Conservation (phyloP, 2,113 vertebrate species). For the Ascaphus truei region DNA sequence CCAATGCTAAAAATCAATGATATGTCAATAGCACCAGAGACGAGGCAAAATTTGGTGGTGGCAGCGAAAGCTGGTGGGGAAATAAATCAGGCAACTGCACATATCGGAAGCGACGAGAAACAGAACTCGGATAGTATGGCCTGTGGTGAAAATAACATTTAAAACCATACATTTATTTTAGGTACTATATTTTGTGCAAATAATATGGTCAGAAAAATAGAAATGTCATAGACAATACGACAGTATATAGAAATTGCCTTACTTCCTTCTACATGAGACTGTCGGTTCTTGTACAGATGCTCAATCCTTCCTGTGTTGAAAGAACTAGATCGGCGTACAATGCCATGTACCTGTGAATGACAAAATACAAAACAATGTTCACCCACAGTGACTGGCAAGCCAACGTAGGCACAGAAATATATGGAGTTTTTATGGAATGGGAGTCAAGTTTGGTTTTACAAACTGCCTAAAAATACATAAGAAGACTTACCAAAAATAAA, state of each 20-base stretch:
- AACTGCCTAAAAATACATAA: background rate
- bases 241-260: conserved; percentile 50
- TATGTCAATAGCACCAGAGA: too few relatives aligned
- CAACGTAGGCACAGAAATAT: background rate
- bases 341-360: conserved; percentile 83
- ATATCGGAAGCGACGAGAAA: too few relatives aligned
- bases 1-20: too few relatives aligned
- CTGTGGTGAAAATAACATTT: too few relatives aligned
- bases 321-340: conserved; percentile 90
- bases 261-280: conserved; percentile 93
- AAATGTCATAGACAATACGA: too few relatives aligned
- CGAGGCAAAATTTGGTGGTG: too few relatives aligned
- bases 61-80: too few relatives aligned
- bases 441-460: background rate
- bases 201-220: too few relatives aligned
- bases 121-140: background rate
- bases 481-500: background rate
- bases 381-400: conserved; percentile 5
- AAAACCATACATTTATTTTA: too few relatives aligned
- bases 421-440: background rate
- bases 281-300: conserved; percentile 93
- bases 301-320: conserved; percentile 97
- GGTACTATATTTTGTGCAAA: too few relatives aligned
- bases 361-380: conserved; percentile 4
- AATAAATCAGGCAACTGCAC: too few relatives aligned